A percentile compares a stretch with the other conserved stretches of the same genome.
Conservation (phyloP, 2,797 vertebrate genomes). For the Cichlasoma orientale region DNA sequence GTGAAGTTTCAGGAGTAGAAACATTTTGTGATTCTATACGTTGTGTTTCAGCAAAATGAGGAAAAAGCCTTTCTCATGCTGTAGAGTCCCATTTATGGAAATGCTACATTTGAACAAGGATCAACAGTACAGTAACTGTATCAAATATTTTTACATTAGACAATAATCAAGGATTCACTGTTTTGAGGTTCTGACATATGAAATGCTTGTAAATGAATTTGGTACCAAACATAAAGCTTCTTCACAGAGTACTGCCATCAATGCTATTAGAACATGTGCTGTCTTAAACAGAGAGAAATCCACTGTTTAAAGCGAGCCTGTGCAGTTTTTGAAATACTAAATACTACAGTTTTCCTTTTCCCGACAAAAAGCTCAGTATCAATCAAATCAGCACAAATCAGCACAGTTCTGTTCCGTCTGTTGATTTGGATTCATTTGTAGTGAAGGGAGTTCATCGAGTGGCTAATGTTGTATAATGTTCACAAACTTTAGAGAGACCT, state of each 20-base stretch:
- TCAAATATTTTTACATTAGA: background rate
- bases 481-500: too few relatives aligned
- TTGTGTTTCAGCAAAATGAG: background rate
- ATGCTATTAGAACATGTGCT: background rate
- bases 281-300: background rate
- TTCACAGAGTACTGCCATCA: background rate
- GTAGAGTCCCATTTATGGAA: background rate
- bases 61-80: background rate
- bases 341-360: too few relatives aligned
- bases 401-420: background rate
- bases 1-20: background rate
- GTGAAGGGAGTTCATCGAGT: background rate
- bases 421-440: background rate
- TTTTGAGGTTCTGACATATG: background rate
- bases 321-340: background rate
- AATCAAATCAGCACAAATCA: background rate
- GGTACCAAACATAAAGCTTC: background rate
- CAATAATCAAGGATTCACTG: rapidly evolving
- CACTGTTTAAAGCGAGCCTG: rapidly evolving
- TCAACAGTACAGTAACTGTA: rapidly evolving
- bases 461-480: background rate
- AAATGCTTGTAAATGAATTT: background rate
- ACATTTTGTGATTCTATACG: too few relatives aligned
- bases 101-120: background rate
- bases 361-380: background rate